Evolutionary conservation across 2,113 vertebrate species (phyloP), one percentile per base, ranked within the genome.

Genomic region (Nothoprocta pentlandii): DNA sequence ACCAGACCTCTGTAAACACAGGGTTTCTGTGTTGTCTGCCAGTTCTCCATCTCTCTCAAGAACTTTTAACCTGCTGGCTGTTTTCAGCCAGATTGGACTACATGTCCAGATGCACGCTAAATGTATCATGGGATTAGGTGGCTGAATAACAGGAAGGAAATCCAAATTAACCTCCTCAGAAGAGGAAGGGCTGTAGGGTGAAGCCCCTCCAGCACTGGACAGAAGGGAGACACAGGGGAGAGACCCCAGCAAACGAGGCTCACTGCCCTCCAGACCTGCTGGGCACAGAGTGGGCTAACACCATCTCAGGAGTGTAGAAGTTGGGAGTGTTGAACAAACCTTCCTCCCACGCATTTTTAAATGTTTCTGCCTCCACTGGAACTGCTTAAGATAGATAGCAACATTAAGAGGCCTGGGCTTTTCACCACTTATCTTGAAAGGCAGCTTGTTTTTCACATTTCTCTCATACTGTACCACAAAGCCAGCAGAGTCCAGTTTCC

Each of bases 251-350:
- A 63, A 59, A 84, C 4, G 13, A 80, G 30, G 9, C 16, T 80
- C 20, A 5, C 2, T 1, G 49, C 66, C 30, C 17, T 49, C 16
- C 25, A 14, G 15, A 11, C 17, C 0, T 0, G 6, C 22, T 80
- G 1, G 0, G 10, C 10, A 41, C 2, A 2, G 10, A 69, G 39
- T 69, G 4, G 10, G 2, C 0, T 0, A 89, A 69, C 1, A 3
- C 7, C 20, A 59, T 23, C 10, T 14, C 49, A 36, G 30, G 26
- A 44, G 16, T 62, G 28, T 23, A n/a, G 23, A 78, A 56, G 2
- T 4, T 6, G 9, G 10, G 32, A 71, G 7, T 13, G 69, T 88
- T 67, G n/a, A 46, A 16, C 20, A 80, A 87, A 59, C 4, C 12
- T 3, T 67, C 17, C 12, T 83, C 19, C 28, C 32, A 71, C 5